Conservation (phyloP, 2,888 invertebrate species). For the Nephrotoma flavescens region DNA sequence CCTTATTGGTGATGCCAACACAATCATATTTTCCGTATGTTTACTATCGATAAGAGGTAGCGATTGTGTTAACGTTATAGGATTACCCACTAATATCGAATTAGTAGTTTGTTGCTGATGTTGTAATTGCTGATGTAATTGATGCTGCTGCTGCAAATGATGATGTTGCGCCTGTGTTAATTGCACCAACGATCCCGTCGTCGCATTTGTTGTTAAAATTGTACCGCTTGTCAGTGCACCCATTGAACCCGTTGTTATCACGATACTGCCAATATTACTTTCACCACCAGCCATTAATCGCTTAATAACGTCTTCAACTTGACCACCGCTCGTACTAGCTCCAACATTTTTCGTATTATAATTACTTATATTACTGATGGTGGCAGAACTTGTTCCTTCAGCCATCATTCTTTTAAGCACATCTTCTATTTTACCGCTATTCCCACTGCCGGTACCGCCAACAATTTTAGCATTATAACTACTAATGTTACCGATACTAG, state of each 20-base stretch:
- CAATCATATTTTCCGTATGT: conserved; percentile 8
- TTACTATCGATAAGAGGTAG: not conserved
- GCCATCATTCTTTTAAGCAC: no score
- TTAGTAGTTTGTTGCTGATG: conserved; percentile 13
- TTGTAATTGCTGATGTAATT: conserved; percentile 20
- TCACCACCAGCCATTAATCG: not conserved
- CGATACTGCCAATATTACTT: conserved; percentile 14
- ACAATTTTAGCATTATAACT: not conserved
- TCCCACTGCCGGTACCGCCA: not conserved
- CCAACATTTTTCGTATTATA: no score
- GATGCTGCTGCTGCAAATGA: conserved; percentile 16
- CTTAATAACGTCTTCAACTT: not conserved
- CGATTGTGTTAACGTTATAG: conserved; percentile 5
- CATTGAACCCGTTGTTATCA: conserved; percentile 16
- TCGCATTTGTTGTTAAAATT: conserved; percentile 17
- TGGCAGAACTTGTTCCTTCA: no score
- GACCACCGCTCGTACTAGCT: not conserved
- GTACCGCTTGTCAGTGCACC: conserved; percentile 13
- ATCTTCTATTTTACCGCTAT: no score
- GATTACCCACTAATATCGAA: not conserved
- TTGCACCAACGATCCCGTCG: conserved; percentile 18
- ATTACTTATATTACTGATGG: no score
- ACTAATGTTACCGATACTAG: not conserved
- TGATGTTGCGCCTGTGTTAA: conserved; percentile 22
- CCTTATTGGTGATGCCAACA: conserved; percentile 14